Evolutionary conservation across 2,797 vertebrate species (phyloP), one percentile per base, ranked within the genome.

Genomic region (Peromyscus attwateri): DNA sequence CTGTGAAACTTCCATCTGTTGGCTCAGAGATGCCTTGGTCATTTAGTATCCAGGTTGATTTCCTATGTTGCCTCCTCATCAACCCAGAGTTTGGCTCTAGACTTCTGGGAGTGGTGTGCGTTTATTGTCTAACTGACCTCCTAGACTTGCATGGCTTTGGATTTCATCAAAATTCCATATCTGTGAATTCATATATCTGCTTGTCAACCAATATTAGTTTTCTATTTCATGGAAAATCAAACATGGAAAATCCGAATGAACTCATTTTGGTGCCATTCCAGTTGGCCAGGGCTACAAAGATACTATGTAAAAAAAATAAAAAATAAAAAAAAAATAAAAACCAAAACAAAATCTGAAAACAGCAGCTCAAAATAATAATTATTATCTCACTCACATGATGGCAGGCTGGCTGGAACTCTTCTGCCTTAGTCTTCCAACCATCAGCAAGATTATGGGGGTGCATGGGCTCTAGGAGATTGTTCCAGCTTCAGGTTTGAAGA

Each of bases 341-440:
- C 49, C 49, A 49, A 49, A 49, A 49, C 43, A 46, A 52, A 73
- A 57, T 17, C 60, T 75, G 49, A 73, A 87, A 52, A 29, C 60
- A 93, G 10, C 60, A n/a, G 40, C 29, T 85, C 77, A 37, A 89
- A 91, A 71, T 34, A 37, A 60, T 77, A 80, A 62, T 23, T 73
- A 55, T 23, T 73, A 43, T 73, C 13, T 92, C 55, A 77, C 34
- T 80, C 71, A 79, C 43, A 57, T 60, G 46, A 84, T 43, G 40
- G 37, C 49, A 17, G 34, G 8, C 55, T 83, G 70, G 16, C 37
- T 79, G 12, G 52, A 46, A 10, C 16, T 62, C 25, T 46, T 82
- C 21, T 19, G 2, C 43, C 57, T 71, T 16, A 3, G 21, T 25
- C 68, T 80, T 81, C 49, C 60, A 25, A 7, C 52, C 29, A 60